phyloP scores from a whole-genome alignment of 2,797 vertebrate genomes.

The Diplodus sargus region DNA sequence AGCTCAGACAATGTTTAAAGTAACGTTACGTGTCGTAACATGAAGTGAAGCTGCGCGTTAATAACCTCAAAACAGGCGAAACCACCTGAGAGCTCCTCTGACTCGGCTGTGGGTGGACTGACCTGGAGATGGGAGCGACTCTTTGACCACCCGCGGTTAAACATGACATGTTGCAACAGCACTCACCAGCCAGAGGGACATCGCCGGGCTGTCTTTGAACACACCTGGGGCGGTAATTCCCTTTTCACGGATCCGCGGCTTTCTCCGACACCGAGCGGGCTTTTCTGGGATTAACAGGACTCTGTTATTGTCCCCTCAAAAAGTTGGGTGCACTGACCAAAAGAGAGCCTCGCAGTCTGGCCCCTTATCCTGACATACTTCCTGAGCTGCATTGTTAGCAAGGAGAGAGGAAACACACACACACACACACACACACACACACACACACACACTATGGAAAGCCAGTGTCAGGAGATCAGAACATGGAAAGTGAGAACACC shows the following conservation, averaged over 20 bases:
- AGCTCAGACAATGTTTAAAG: neutral
- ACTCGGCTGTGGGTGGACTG: neutral
- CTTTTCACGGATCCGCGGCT: conserved; percentile 58
- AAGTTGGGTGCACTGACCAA: conserved; percentile 63
- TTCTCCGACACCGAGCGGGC: conserved; percentile 49
- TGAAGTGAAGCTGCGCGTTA: neutral
- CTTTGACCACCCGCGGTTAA: conserved; percentile 55
- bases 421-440: conserved; percentile 52
- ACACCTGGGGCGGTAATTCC: conserved; percentile 64
- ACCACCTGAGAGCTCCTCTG: neutral
- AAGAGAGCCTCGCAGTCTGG: conserved; percentile 76
- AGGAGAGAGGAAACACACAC: conserved; percentile 77
- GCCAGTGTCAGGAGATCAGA: conserved; percentile 69
- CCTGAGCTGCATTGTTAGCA: conserved; percentile 85
- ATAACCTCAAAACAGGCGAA: neutral
- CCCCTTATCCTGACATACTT: conserved; percentile 87
- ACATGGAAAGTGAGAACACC: conserved; percentile 72
- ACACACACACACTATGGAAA: conserved; percentile 60
- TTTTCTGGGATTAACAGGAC: conserved; percentile 59
- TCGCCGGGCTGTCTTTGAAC: conserved; percentile 67
- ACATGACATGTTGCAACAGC: conserved; percentile 51
- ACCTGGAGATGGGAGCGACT: conserved; percentile 17
- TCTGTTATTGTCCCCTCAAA: conserved; percentile 55
- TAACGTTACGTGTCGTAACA: neutral
- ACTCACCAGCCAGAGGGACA: conserved; percentile 87